Base-by-base conservation (phyloP, 2,797 vertebrate species). In the Cephalopachus bancanus region DNA sequence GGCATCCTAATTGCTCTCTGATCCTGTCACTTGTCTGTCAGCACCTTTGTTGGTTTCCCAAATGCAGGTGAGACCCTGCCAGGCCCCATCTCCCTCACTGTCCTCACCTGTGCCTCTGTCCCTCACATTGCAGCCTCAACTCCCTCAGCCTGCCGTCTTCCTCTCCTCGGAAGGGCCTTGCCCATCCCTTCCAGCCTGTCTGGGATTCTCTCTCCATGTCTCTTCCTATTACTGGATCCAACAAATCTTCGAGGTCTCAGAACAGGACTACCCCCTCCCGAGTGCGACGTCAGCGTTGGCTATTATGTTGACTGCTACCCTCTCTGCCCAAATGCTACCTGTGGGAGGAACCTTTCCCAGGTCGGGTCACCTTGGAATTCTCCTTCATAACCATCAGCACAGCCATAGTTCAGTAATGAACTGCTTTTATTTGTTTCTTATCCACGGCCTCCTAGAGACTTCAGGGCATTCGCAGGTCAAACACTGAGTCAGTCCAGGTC, bases 41-140 rank as follows among this genome's bases (percentile, higher is more conserved):
- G 69, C 81, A 92, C 10, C 10, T 78, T 84, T 53, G 15, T 30
- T 67, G 69, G 37, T 62, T 97, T 93, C 81, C 26, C 49, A 67
- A 76, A 28, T 69, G 19, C 8, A 71, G 49, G 3, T 24, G 83
- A 71, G 65, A 64, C 24, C 51, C 1, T 11, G 15, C 33, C 30
- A 12, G 15, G 24, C 4, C 9, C 16, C 3, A 0, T 22, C 16
- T 30, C 20, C 22, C n/a, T 60, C 28, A 22, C 7, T 83, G 30
- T 74, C 4, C 3, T 30, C 10, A 64, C 2, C 37, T 10, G 12
- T 22, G 16, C 9, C 24, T 86, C 67, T 28, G 17, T 69, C 37
- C 11, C 12, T 76, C 11, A n/a, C 6, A 28, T 44, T 59, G 65
- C 15, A 75, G 74, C 1, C 51, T 74, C 62, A 44, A 3, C 7